Conservation (phyloP, 2,888 invertebrate genomes). For the Metallyticus violacea region DNA sequence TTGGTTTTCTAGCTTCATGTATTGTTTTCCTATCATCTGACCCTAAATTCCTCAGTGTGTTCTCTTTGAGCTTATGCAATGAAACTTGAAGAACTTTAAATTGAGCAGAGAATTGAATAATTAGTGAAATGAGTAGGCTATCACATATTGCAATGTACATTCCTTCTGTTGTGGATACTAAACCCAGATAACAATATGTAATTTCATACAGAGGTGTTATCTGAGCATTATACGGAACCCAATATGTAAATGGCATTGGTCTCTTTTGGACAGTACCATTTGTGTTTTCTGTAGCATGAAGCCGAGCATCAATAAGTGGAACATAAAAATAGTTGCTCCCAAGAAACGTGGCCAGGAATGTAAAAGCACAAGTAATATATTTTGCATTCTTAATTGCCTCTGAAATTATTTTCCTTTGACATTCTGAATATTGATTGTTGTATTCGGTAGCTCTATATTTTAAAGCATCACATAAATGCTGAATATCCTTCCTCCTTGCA, state of each 20-base stretch:
- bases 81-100: neutral
- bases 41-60: neutral
- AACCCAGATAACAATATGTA: neutral
- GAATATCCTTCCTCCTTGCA: neutral
- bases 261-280: neutral
- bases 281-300: neutral
- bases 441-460: neutral
- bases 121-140: neutral
- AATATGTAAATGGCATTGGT: neutral
- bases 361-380: neutral
- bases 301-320: neutral
- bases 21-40: neutral
- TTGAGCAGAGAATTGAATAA: neutral
- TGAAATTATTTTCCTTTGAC: neutral
- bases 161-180: neutral
- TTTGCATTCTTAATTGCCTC: neutral
- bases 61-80: neutral
- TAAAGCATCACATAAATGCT: neutral
- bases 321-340: neutral
- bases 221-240: neutral
- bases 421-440: neutral
- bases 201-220: neutral
- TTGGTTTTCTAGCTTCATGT: neutral
- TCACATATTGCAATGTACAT: neutral
- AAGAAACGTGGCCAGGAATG: neutral